Base-by-base conservation (phyloP, 35 echinoderm and acorn worm genomes). In the Patiria miniata region DNA sequence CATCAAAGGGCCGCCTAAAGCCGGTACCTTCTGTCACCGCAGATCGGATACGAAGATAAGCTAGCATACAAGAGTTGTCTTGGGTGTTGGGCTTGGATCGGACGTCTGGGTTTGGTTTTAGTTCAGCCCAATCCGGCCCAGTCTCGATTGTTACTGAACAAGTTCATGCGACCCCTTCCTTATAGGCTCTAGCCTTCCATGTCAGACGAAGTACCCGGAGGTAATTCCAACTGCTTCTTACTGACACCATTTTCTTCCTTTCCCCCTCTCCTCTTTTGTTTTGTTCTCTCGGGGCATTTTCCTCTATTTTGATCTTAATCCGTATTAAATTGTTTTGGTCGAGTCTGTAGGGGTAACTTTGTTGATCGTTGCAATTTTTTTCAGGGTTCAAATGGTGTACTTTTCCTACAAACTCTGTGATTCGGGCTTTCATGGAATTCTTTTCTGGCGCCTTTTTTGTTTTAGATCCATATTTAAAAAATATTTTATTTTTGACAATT, bases 241-340 rank as follows among this genome's bases (percentile, higher is more conserved):
- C 34, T 73, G 65, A 30, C 26, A 32, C 34, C 26, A 73, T 73
- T 32, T 73, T 12, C 29, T 14, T 23, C n/a, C 30, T 23, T n/a
- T 32, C 60, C 30, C 1, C 8, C 30, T 36, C 10, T 23, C 29
- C 26, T n/a, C n/a, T n/a, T 73, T 73, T 73, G 14, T 23, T 30
- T 30, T 73, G 19, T 32, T 10, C 23, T 32, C 28, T 61, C 34
- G 65, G 65, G 34, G 15, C 23, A 73, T 47, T 47, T n/a, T n/a
- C n/a, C 42, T 47, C 42, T 47, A 47, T 47, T 47, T 47, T 47
- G 42, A 36, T 73, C 26, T 73, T 73, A 73, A 73, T 73, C 65
- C 65, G 26, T 30, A 73, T 73, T 73, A 73, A 73, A 73, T 73
- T 73, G 65, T 73, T 73, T 73, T 73, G 42, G 65, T 73, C 26